These are phyloP conservation scores for Ciconia nigra DNA, from an alignment of 2,797 vertebrate genomes.

Conservation along the genomic window DNA sequence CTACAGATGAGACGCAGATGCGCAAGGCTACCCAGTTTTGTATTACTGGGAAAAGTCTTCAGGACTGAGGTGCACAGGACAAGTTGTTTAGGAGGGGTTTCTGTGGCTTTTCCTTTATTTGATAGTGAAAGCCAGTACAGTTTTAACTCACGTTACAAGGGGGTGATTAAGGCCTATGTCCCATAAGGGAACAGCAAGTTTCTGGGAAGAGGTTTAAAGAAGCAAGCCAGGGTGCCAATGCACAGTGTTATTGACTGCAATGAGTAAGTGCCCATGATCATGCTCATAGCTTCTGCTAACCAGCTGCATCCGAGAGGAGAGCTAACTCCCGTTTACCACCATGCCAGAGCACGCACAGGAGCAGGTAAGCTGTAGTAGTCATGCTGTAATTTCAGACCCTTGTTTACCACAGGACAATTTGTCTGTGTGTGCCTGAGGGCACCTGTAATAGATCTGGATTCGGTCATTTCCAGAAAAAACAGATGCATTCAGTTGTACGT, in stretches of 20 bases:
- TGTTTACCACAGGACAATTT: neutral
- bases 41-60: neutral
- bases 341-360: rapidly evolving
- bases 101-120: neutral
- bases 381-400: neutral
- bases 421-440: neutral
- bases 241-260: rapidly evolving
- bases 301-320: rapidly evolving
- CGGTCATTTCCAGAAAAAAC: neutral
- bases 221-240: neutral
- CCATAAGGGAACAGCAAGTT: neutral
- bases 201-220: neutral
- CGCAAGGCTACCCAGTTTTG: neutral
- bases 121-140: neutral
- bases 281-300: rapidly evolving
- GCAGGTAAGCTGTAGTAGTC: neutral
- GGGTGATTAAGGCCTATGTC: neutral
- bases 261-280: rapidly evolving
- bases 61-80: neutral
- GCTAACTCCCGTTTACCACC: neutral
- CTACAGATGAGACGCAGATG: neutral
- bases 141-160: rapidly evolving
- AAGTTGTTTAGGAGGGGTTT: neutral
- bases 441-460: neutral
- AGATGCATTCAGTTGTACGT: neutral